Evolutionary conservation across 2,797 vertebrate species (phyloP), one percentile per base, ranked within the genome.

Genomic region (Helostoma temminkii): DNA sequence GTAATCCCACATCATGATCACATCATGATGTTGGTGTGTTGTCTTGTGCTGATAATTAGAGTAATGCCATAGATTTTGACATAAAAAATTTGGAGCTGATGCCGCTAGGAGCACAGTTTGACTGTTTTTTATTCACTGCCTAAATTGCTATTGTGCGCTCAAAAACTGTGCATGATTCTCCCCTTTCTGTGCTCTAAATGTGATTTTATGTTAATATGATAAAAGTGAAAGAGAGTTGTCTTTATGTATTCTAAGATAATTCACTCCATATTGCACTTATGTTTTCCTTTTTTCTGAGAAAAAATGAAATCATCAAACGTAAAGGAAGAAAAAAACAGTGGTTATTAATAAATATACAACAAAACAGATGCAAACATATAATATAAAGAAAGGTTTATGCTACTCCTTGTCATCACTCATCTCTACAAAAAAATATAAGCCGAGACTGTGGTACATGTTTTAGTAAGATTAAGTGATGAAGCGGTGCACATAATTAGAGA

Each of bases 401-500:
- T n/a, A n/a, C n/a, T n/a, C n/a, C n/a, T n/a, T n/a, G n/a, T n/a
- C n/a, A n/a, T n/a, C n/a, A n/a, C n/a, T n/a, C n/a, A n/a, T n/a
- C n/a, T n/a, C n/a, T n/a, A n/a, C n/a, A n/a, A n/a, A n/a, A n/a
- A n/a, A n/a, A n/a, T 68, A 65, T 48, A 54, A 85, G 69, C 65
- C 58, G 45, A 66, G 56, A 61, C 66, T 42, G 66, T 63, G 30
- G 69, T 67, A 49, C 78, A 67, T 30, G 54, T 79, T 85, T 72
- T 70, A 76, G 61, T 77, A 43, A 87, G 87, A 91, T 89, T 88
- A 90, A 91, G 89, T 86, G 85, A 92, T 86, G 78, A 91, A 89
- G 88, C 69, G 32, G 80, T 88, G 89, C 89, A 92, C 83, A 91
- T 91, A 90, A 93, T 93, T 91, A 90, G 77, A 88, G 80, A 89